Percentiles rank a stretch among this genome's conserved stretches.
Conservation (phyloP, 2,888 invertebrate genomes). For the Cephus rjabovi region DNA sequence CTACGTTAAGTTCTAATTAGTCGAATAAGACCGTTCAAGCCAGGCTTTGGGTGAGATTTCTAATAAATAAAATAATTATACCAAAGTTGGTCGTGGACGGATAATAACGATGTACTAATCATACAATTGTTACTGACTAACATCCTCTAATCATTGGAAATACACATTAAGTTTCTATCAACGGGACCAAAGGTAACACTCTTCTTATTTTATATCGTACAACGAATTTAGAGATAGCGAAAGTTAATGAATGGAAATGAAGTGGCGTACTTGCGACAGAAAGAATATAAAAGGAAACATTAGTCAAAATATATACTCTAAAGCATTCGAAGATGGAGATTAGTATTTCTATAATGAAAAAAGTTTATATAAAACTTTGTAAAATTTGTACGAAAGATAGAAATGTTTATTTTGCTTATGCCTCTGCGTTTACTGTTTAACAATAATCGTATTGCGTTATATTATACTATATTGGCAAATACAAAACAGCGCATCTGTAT, state of each 20-base stretch:
- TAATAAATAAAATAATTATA: conserved; percentile 20
- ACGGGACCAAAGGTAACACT: conserved; percentile 62
- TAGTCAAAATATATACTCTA: conserved; percentile 1
- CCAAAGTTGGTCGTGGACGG: conserved; percentile 38
- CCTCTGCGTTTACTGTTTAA: background rate
- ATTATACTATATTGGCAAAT: background rate
- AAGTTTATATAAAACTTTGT: background rate
- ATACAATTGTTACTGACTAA: conserved; percentile 35
- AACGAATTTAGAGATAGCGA: conserved; percentile 42
- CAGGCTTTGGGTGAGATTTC: conserved; percentile 24
- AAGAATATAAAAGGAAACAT: background rate
- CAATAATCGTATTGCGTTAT: background rate
- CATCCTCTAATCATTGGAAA: conserved; percentile 48
- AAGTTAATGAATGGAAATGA: conserved; percentile 10
- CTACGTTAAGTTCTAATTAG: conserved; percentile 15
- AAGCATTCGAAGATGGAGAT: background rate
- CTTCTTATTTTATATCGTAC: conserved; percentile 50
- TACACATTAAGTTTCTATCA: conserved; percentile 58
- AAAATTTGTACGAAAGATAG: background rate
- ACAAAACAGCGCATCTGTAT: background rate
- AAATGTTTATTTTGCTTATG: background rate
- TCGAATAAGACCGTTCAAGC: conserved; percentile 21
- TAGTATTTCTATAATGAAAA: background rate
- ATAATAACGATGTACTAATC: conserved; percentile 28
- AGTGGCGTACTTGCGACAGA: background rate